Evolutionary conservation across 2,797 vertebrate genomes (phyloP).

Genomic region (Syngnathus rostellatus): DNA sequence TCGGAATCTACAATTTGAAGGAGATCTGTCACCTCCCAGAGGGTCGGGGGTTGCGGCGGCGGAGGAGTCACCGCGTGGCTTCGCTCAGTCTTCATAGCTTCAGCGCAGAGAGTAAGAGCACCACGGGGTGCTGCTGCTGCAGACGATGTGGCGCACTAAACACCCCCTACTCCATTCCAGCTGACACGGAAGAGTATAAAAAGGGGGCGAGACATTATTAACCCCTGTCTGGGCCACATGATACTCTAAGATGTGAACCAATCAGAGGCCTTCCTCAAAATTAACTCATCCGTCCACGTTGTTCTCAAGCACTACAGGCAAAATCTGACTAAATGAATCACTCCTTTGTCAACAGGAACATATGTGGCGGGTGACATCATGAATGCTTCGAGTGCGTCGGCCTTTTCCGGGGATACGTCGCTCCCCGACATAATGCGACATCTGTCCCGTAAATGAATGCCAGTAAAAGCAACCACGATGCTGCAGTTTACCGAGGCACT

Average conservation of each 20-base stretch:
- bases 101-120: not conserved
- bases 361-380: not conserved
- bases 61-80: conserved; percentile 1
- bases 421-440: no score
- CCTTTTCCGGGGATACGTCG: not conserved
- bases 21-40: conserved; percentile 16
- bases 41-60: conserved; percentile 15
- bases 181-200: conserved; percentile 35
- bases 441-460: not conserved
- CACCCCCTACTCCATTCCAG: conserved; percentile 36
- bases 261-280: not conserved
- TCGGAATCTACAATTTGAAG: conserved; percentile 14
- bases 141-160: conserved; percentile 1
- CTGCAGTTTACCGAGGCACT: no score
- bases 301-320: not conserved
- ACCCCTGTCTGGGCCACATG: conserved; percentile 33
- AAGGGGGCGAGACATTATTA: conserved; percentile 42
- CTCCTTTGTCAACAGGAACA: not conserved
- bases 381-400: not conserved
- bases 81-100: not conserved
- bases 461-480: not conserved
- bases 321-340: not conserved
- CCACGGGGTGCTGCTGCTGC: not conserved
- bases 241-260: conserved; percentile 19
- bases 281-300: not conserved